phyloP scores from a whole-genome alignment of 2,113 vertebrate genomes.

The Elanoides forficatus region DNA sequence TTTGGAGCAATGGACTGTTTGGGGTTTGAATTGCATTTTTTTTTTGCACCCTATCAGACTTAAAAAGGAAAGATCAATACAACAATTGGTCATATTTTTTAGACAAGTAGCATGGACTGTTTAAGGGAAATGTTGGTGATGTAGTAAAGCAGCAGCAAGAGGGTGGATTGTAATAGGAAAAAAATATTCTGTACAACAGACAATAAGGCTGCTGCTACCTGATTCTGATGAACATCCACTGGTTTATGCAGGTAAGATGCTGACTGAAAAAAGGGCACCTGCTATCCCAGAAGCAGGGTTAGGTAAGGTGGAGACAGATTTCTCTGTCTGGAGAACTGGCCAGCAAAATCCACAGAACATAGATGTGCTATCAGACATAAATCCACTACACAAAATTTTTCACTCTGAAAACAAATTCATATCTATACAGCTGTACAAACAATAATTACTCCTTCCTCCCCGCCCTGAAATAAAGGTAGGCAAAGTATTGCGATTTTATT shows the following conservation, averaged over 20 bases:
- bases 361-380: not conserved
- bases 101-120: not conserved
- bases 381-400: not conserved
- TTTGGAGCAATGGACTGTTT: not conserved
- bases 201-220: not conserved
- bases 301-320: not conserved
- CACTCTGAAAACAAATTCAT: not conserved
- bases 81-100: not conserved
- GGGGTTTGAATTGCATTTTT: not conserved
- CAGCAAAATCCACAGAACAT: not conserved
- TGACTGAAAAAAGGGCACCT: not conserved
- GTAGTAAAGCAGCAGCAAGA: not conserved
- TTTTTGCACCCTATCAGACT: not conserved
- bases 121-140: not conserved
- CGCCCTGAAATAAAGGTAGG: not conserved
- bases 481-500: not conserved
- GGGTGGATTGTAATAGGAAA: not conserved
- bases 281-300: not conserved
- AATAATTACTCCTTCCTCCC: not conserved
- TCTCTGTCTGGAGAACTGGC: not conserved
- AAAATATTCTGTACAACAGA: not conserved
- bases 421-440: not conserved
- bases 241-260: not conserved
- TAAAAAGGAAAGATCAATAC: not conserved
- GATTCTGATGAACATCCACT: not conserved